Base-by-base conservation (phyloP, 2,888 invertebrate genomes). In the Noctua janthina region DNA sequence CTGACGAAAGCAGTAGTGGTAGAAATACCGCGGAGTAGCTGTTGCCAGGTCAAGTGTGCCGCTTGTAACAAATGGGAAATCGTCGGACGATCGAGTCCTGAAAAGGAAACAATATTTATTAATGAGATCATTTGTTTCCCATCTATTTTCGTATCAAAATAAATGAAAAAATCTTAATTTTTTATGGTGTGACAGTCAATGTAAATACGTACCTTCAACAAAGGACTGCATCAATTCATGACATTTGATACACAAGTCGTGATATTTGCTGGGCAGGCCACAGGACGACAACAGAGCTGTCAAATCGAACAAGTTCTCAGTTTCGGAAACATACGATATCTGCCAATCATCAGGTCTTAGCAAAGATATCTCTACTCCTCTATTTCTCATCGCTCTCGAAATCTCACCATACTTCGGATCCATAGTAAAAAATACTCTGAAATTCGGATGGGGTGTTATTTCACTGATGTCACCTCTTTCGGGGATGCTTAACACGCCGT, bases 381-480 rank as follows among this genome's bases (percentile, higher is more conserved):
- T 97, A 95, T 99, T 99, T 82, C 99, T 97, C 99, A 99, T 99
- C 0, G 99, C 99, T 89, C 99, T 98, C 0, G 99, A 99, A 87
- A 99, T 98, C 95, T 99, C 99, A 0, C 99, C 99, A 95, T 99
- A 98, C 91, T 98, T 98, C 0, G 99, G 99, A 95, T 99, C 99
- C 98, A 99, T 99, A 0, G 99, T 98, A 83, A 99, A 97, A 93
- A 99, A 99, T 64, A 99, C 97, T 87, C 99, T 98, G 94, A 99
- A 99, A 93, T 99, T 98, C 17, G 98, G 97, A 94, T 99, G 99
- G 2, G 99, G 99, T 90, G 95, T 97, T 39, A 99, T 98, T 83
- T 98, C 97, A 71, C 98, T 98, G 76, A 98, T 95, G 49, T 98
- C 98, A 7, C 99, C 99, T 90, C 99, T 98, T 96, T 99, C 99